phyloP scores from a whole-genome alignment of 1,140 invertebrate genomes.

The Bombus picipes region DNA sequence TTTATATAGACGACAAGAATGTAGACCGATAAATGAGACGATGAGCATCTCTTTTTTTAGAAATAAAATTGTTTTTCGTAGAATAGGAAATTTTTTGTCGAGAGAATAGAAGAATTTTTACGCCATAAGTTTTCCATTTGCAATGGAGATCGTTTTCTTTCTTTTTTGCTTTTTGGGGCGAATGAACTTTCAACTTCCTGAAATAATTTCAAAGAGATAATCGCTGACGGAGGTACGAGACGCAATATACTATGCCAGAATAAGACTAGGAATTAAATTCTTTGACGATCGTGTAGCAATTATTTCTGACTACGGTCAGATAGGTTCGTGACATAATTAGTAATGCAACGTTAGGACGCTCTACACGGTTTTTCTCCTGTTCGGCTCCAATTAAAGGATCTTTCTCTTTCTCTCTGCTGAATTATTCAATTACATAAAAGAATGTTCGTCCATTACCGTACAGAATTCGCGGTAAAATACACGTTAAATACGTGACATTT shows the following conservation, averaged over 20 bases:
- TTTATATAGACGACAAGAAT: not conserved
- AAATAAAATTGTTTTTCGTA: not conserved
- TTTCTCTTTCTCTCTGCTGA: not conserved
- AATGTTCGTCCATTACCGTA: not conserved
- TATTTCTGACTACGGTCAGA: not conserved
- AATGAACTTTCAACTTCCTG: not conserved
- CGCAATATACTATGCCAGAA: not conserved
- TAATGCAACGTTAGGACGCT: conserved; percentile 4
- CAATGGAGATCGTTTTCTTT: too few relatives aligned
- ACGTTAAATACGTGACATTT: conserved; percentile 32
- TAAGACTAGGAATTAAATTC: conserved; percentile 9
- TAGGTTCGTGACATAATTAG: conserved; percentile 28
- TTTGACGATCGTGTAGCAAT: conserved; percentile 1
- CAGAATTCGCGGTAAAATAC: conserved; percentile 20
- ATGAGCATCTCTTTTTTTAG: not conserved
- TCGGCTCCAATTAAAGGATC: conserved; percentile 3
- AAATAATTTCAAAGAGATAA: too few relatives aligned
- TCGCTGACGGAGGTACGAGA: too few relatives aligned
- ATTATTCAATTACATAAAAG: conserved; percentile 40
- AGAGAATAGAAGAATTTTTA: not conserved
- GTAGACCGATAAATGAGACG: not conserved
- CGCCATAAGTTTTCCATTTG: not conserved
- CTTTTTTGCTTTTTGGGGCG: not conserved
- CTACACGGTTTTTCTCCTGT: not conserved
- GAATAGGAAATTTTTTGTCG: not conserved